These are phyloP conservation scores for Pseudeuparius sepicola DNA, from an alignment of 2,888 invertebrate genomes.

Conservation along the genomic window DNA sequence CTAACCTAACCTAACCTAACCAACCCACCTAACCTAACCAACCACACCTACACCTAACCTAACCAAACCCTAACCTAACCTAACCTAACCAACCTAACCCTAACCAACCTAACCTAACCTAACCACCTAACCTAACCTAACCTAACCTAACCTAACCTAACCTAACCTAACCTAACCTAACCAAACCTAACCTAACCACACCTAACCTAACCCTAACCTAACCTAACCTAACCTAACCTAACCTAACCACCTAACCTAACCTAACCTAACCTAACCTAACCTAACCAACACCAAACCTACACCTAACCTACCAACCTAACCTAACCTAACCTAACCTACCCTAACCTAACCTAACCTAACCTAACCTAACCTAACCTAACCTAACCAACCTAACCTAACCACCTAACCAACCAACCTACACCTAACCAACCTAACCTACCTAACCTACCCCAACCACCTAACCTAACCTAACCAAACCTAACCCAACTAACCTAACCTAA, in stretches of 20 bases:
- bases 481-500: constrained; percentile 11
- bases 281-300: constrained; percentile 17
- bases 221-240: constrained; percentile 18
- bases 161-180: constrained; percentile 18
- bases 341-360: constrained; percentile 20
- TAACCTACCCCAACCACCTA: too few species aligned
- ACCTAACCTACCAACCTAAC: too few species aligned
- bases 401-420: constrained; percentile 21
- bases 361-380: too few species aligned
- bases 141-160: constrained; percentile 17
- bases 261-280: constrained; percentile 19
- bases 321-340: too few species aligned
- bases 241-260: constrained; percentile 19
- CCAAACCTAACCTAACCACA: constrained; percentile 18
- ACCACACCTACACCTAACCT: too few species aligned
- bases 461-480: constrained; percentile 20
- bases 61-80: constrained; percentile 14
- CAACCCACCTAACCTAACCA: too few species aligned
- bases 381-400: constrained; percentile 13
- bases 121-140: too few species aligned
- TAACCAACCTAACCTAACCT: too few species aligned
- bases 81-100: too few species aligned
- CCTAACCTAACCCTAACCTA: too few species aligned
- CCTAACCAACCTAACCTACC: constrained; percentile 21
- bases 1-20: too few species aligned